Evolutionary conservation across 92 coral and sea anemone genomes (phyloP).

Genomic region (Actinernus sp.): DNA sequence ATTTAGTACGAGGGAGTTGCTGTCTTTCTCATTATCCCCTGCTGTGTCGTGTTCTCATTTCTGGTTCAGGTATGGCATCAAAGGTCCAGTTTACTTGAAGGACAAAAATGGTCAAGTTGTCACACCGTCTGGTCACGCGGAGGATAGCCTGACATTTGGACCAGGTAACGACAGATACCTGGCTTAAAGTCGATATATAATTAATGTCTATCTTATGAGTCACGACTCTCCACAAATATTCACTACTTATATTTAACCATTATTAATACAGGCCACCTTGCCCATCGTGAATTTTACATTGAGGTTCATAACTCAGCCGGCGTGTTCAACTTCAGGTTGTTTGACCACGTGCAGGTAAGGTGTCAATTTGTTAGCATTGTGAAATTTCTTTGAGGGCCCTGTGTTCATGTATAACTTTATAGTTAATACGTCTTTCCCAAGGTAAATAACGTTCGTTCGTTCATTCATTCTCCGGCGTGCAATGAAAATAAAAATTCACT

Average conservation of each 20-base stretch:
- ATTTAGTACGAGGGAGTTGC: neutral
- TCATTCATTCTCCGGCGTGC: too few relatives aligned
- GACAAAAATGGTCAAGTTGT: conserved; percentile 77
- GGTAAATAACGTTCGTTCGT: too few relatives aligned
- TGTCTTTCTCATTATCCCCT: neutral
- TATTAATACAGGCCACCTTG: conserved; percentile 66
- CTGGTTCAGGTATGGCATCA: conserved; percentile 79
- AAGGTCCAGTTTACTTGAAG: conserved; percentile 84
- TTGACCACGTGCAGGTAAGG: conserved; percentile 81
- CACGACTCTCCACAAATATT: too few relatives aligned
- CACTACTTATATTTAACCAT: too few relatives aligned
- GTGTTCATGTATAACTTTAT: too few relatives aligned
- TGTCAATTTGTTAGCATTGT: too few relatives aligned
- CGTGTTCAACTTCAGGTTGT: conserved; percentile 66
- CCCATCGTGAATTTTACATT: conserved; percentile 63
- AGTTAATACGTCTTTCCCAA: too few relatives aligned
- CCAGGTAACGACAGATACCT: conserved; percentile 82
- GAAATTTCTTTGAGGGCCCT: too few relatives aligned
- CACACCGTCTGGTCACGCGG: conserved; percentile 36
- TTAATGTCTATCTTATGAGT: too few relatives aligned
- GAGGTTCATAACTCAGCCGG: conserved; percentile 68
- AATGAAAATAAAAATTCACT: too few relatives aligned
- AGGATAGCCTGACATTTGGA: conserved; percentile 63
- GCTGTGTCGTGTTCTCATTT: neutral
- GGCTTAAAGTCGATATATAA: too few relatives aligned